These are phyloP conservation scores for Tyrannus savana DNA, from an alignment of 2,113 vertebrate species.

Conservation along the genomic window DNA sequence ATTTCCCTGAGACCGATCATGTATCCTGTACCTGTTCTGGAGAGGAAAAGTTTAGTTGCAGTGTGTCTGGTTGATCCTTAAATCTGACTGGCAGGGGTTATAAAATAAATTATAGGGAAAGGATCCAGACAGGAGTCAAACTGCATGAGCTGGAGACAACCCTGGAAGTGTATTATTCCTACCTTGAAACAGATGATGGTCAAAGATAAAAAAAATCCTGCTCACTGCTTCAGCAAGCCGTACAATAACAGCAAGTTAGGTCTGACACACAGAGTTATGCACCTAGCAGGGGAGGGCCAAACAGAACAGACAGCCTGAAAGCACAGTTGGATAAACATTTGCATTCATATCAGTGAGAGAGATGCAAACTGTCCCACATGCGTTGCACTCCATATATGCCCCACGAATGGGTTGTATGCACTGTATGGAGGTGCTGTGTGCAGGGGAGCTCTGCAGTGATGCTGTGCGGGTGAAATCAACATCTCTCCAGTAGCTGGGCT, in stretches of 20 bases:
- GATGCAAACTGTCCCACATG: background rate
- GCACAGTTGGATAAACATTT: background rate
- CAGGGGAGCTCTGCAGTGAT: background rate
- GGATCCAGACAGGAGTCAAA: background rate
- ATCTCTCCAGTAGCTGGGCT: background rate
- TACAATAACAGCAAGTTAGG: background rate
- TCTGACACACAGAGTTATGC: background rate
- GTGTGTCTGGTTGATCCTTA: background rate
- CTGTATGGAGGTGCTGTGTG: rapidly evolving
- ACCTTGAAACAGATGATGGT: background rate
- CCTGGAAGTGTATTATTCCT: background rate
- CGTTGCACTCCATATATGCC: background rate
- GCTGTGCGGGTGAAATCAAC: background rate
- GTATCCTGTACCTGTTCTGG: background rate
- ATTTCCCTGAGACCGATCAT: background rate
- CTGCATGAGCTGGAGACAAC: background rate
- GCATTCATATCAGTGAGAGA: background rate
- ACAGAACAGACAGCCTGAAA: background rate
- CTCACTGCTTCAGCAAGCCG: background rate
- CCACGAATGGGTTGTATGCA: rapidly evolving
- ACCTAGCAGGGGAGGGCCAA: background rate
- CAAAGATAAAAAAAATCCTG: background rate
- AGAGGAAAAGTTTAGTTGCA: too few relatives aligned
- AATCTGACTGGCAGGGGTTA: background rate
- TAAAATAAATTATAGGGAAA: background rate